Percentiles rank a stretch among this genome's conserved stretches.
Conservation (phyloP, 2,113 vertebrate species). For the Cariama cristata region DNA sequence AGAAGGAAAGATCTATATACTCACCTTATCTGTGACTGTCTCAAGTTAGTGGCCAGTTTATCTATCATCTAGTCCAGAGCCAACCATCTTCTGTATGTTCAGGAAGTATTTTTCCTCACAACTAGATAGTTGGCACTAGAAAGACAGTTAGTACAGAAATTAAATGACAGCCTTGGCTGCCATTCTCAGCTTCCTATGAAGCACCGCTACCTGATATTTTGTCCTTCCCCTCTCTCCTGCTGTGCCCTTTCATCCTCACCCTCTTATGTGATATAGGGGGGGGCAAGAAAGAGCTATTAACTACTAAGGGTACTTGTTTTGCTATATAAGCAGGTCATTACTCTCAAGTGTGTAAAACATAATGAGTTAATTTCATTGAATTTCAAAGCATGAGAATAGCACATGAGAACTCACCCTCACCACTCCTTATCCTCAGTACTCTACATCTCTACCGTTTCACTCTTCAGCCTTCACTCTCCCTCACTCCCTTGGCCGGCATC, state of each 20-base stretch:
- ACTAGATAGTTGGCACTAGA: neutral
- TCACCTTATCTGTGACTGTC: neutral
- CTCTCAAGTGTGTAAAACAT: neutral
- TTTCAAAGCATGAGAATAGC: neutral
- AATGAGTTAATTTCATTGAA: neutral
- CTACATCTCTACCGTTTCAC: neutral
- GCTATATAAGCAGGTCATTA: neutral
- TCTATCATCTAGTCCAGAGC: neutral
- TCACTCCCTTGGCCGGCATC: neutral
- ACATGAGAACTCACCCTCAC: no score
- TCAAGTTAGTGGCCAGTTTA: neutral
- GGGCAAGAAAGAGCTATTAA: neutral
- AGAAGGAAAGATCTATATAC: neutral
- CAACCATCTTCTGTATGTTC: neutral
- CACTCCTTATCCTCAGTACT: neutral
- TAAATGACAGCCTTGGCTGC: neutral
- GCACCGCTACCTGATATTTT: neutral
- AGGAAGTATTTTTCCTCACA: neutral
- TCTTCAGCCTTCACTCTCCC: neutral
- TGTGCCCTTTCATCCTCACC: neutral
- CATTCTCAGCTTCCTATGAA: neutral
- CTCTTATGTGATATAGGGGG: neutral
- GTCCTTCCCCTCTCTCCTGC: neutral
- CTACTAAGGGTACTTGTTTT: neutral
- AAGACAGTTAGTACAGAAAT: neutral